Conservation (phyloP, 2,797 vertebrate species). For the Chelmon rostratus region DNA sequence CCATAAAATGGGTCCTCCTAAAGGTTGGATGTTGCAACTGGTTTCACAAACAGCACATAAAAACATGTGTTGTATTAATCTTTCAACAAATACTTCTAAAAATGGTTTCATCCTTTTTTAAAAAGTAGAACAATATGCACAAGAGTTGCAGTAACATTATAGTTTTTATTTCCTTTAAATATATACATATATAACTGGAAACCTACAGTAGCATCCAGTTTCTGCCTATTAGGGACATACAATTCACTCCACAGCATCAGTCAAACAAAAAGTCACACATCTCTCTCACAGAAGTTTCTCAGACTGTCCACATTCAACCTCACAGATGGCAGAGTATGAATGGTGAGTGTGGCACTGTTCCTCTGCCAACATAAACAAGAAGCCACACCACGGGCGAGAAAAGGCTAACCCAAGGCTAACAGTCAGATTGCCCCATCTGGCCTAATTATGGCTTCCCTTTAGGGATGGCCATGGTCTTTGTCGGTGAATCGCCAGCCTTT, state of each 20-base stretch:
- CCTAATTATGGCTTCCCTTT: slow-evolving; percentile 78
- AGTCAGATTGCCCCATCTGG: slow-evolving; percentile 79
- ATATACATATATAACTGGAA: too few relatives aligned
- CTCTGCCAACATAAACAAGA: slow-evolving; percentile 69
- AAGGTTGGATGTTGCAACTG: neutral
- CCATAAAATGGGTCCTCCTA: neutral
- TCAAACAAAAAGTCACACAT: slow-evolving; percentile 12
- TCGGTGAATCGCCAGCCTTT: slow-evolving; percentile 62
- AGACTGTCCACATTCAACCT: slow-evolving; percentile 42
- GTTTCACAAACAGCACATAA: neutral
- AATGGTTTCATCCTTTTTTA: neutral
- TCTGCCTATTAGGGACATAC: neutral
- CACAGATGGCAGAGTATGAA: slow-evolving; percentile 75
- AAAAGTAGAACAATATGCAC: neutral
- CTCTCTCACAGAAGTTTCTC: slow-evolving; percentile 30
- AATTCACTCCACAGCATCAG: neutral
- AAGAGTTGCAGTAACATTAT: neutral
- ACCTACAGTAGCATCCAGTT: neutral
- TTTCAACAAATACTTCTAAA: neutral
- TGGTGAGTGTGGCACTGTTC: slow-evolving; percentile 52
- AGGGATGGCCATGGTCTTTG: slow-evolving; percentile 71
- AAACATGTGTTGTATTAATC: too few relatives aligned
- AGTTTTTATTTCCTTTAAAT: neutral
- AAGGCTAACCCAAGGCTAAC: slow-evolving; percentile 69
- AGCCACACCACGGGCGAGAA: slow-evolving; percentile 56